These are phyloP conservation scores for Brevimyrus niger DNA, from an alignment of 2,113 vertebrate genomes.

Conservation along the genomic window DNA sequence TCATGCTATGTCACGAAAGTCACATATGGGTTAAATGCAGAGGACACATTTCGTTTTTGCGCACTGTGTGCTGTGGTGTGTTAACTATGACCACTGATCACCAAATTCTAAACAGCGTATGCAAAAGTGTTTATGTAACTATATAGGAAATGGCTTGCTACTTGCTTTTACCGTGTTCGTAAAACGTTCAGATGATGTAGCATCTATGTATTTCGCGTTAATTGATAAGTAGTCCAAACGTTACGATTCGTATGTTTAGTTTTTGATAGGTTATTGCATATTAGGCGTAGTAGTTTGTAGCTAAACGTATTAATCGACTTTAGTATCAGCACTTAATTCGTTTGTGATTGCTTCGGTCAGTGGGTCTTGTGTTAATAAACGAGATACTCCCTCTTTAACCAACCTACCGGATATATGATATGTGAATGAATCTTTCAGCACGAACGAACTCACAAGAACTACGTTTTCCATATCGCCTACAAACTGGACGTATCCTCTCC, in stretches of 20 bases:
- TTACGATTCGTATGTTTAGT: neutral
- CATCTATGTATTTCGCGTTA: neutral
- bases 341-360: neutral
- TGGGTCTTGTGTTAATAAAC: neutral
- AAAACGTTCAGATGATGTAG: neutral
- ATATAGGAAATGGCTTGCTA: neutral
- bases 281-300: neutral
- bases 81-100: too few relatives aligned
- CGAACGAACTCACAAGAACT: neutral
- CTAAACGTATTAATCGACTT: neutral
- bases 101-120: too few relatives aligned
- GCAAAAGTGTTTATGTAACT: neutral
- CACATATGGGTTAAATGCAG: too few relatives aligned
- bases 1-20: too few relatives aligned
- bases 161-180: neutral
- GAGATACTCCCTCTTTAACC: neutral
- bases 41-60: too few relatives aligned
- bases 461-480: neutral
- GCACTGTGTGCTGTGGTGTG: too few relatives aligned
- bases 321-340: neutral
- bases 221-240: neutral
- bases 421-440: neutral
- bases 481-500: neutral
- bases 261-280: neutral
- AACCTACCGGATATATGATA: neutral